Evolutionary conservation across 2,113 vertebrate genomes (phyloP).

Genomic region (Epinephelus moara): DNA sequence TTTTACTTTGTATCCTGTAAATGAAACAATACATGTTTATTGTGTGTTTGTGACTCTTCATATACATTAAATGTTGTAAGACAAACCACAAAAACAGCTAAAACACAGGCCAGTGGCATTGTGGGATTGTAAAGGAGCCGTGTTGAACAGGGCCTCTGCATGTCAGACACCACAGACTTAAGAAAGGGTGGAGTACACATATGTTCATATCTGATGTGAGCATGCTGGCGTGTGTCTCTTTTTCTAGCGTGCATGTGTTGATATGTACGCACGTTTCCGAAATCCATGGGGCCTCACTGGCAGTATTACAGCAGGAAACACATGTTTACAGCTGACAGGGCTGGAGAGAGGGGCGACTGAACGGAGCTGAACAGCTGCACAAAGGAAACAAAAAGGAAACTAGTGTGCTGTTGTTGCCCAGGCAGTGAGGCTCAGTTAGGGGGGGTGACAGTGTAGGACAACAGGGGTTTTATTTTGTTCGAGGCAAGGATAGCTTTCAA

Average conservation of each 20-base stretch:
- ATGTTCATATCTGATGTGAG: slow-evolving; percentile 63
- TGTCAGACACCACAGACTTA: slow-evolving; percentile 43
- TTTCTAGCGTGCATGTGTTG: slow-evolving; percentile 32
- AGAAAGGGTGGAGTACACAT: slow-evolving; percentile 62
- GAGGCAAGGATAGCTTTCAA: slow-evolving; percentile 22
- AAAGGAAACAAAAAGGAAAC: slow-evolving; percentile 76
- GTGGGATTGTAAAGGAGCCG: slow-evolving; percentile 11
- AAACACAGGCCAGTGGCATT: slow-evolving; percentile 7
- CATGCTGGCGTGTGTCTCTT: background rate
- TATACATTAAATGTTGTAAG: slow-evolving; percentile 6
- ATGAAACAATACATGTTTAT: background rate
- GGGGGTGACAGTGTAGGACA: slow-evolving; percentile 9
- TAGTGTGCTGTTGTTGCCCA: slow-evolving; percentile 39
- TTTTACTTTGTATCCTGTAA: background rate
- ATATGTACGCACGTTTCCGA: slow-evolving; percentile 57
- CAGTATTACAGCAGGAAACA: slow-evolving; percentile 76
- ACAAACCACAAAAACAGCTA: slow-evolving; percentile 15
- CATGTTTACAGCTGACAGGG: slow-evolving; percentile 78
- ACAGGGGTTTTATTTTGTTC: slow-evolving; percentile 37
- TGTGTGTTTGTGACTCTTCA: background rate
- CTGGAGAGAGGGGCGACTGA: slow-evolving; percentile 15
- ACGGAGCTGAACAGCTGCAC: slow-evolving; percentile 66
- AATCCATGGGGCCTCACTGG: slow-evolving; percentile 1
- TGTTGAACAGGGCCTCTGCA: slow-evolving; percentile 45
- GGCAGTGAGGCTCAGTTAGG: slow-evolving; percentile 54